Percentiles rank a stretch among this genome's conserved stretches.
These are phyloP conservation scores for Dynastes tityus DNA, from an alignment of 2,888 invertebrate genomes.

Conservation along the genomic window DNA sequence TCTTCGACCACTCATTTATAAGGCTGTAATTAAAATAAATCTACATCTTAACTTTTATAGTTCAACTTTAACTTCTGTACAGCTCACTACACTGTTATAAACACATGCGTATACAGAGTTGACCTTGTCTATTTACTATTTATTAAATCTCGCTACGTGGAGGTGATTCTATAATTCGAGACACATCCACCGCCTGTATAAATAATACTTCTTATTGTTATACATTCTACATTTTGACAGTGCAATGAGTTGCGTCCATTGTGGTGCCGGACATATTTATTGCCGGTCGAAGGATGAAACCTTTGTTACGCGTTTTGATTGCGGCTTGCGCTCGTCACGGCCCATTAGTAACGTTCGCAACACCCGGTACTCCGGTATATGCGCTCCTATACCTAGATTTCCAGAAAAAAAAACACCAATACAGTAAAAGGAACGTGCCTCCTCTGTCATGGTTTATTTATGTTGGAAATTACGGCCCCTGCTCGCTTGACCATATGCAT, in stretches of 20 bases:
- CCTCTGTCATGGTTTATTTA: constrained; percentile 45
- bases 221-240: constrained; percentile 42
- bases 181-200: constrained; percentile 26
- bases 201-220: constrained; percentile 46
- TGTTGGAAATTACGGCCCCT: constrained; percentile 32
- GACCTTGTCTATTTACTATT: constrained; percentile 44
- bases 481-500: constrained; percentile 28
- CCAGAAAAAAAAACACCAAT: constrained; percentile 33
- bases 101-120: neutral
- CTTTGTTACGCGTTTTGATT: constrained; percentile 47
- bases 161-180: constrained; percentile 43
- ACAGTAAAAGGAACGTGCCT: constrained; percentile 43
- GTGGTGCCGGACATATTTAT: constrained; percentile 44
- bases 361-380: constrained; percentile 4
- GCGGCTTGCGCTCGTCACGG: constrained; percentile 46
- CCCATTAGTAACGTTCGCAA: constrained; percentile 45
- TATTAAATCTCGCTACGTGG: constrained; percentile 25
- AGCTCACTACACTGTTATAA: neutral
- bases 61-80: constrained; percentile 31
- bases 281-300: constrained; percentile 41
- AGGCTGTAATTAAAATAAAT: constrained; percentile 36
- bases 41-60: constrained; percentile 39
- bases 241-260: constrained; percentile 45
- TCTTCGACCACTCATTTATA: constrained; percentile 24
- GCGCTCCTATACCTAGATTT: constrained; percentile 38